Evolutionary conservation across 2,113 vertebrate species (phyloP).

Genomic region (Telmatochromis brichardi): DNA sequence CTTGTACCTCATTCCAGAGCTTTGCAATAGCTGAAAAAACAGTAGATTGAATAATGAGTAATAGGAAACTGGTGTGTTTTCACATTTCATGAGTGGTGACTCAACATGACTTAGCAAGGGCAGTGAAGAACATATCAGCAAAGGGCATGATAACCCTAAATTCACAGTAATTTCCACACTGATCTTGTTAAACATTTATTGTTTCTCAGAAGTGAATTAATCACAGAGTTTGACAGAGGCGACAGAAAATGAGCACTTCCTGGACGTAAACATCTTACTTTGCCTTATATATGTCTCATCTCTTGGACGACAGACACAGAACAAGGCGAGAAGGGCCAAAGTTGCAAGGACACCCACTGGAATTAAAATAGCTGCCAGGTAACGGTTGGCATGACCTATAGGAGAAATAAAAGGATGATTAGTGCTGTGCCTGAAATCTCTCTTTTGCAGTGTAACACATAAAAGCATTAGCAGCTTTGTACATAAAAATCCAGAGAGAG

Average conservation of each 20-base stretch:
- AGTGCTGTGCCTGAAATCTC: not conserved
- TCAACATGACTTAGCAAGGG: not conserved
- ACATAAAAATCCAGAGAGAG: not conserved
- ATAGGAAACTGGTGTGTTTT: not conserved
- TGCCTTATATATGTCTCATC: conserved; percentile 38
- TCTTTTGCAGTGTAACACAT: not conserved
- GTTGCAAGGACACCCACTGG: not conserved
- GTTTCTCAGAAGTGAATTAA: not conserved
- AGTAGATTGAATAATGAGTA: not conserved
- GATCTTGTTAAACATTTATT: not conserved
- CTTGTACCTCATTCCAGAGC: conserved; percentile 36
- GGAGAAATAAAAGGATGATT: not conserved
- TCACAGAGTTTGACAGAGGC: not conserved
- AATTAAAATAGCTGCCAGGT: conserved; percentile 15
- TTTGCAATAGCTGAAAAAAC: conserved; percentile 48
- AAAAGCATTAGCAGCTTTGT: fast-evolving
- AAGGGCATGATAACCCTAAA: not conserved
- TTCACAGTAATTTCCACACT: not conserved
- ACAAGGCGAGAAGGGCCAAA: not conserved
- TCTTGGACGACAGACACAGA: not conserved
- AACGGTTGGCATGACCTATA: not conserved
- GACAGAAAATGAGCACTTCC: not conserved
- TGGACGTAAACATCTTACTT: conserved; percentile 19
- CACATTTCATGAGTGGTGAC: not conserved
- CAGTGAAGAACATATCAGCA: not conserved